Evolutionary conservation across 1,140 invertebrate species (phyloP), one percentile per base, ranked within the genome.

Genomic region (Trachymyrmex septentrionalis): DNA sequence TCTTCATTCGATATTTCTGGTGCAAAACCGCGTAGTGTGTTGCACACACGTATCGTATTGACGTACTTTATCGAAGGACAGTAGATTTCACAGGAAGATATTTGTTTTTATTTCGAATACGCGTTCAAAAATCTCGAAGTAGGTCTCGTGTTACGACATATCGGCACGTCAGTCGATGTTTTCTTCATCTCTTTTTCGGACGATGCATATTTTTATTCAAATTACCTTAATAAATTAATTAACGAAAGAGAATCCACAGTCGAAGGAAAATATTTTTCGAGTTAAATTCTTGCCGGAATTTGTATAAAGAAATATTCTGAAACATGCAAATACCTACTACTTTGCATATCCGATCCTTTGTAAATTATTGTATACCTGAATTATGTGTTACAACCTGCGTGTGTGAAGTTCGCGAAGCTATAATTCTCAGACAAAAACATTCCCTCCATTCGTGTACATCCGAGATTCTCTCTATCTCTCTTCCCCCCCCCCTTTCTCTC

Each of bases 81-180:
- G 77, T 24, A 71, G 77, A 81, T 80, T 16, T 78, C 24, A 21
- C 16, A 38, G 24, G 24, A 12, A 50, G 75, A 64, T 78, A 63
- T 57, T 7, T 57, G n/a, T n/a, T 57, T 57, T 21, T 10, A 10
- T 10, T 10, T 57, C 2, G n/a, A n/a, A 55, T 7, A 55, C 53
- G 30, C 38, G 16, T 64, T 19, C 21, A 30, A 50, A 77, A 48
- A 78, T n/a, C 9, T 7, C 34, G 4, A 63, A 48, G 12, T 34
- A 61, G 30, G 53, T n/a, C 44, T 27, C 19, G 0, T 5, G 21
- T 76, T 63, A 12, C 7, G 3, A 34, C 53, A 34, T 24, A 21
- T 73, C 10, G 19, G 2, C 4, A 5, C 12, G 12, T 44, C 21
- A 14, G 34, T n/a, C 50, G 21, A 78, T 50, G 14, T n/a, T 14